Conservation (phyloP, 1,140 invertebrate genomes). For the Acyrthosiphon pisum region DNA sequence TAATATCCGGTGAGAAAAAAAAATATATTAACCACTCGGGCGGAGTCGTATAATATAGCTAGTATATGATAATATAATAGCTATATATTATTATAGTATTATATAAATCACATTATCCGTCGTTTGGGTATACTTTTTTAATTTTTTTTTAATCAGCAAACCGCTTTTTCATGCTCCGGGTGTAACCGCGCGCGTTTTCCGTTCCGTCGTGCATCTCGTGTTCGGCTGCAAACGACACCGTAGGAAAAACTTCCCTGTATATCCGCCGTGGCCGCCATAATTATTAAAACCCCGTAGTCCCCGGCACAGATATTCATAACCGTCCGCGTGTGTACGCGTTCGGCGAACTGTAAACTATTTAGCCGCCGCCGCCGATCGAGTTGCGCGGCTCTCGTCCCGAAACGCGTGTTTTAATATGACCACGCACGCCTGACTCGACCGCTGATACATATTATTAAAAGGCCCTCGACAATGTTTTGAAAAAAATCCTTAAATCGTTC, state of each 20-base stretch:
- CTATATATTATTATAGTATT: too few relatives aligned
- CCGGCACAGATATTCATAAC: not conserved
- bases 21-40: not conserved
- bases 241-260: not conserved
- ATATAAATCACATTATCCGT: not conserved
- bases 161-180: not conserved
- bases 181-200: not conserved
- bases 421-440: not conserved
- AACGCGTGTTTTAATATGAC: not conserved
- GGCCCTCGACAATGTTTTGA: not conserved
- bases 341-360: not conserved
- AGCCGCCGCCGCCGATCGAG: not conserved
- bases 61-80: not conserved
- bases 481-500: not conserved
- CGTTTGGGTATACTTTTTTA: not conserved
- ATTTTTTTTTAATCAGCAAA: not conserved
- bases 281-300: not conserved
- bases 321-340: not conserved
- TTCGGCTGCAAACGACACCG: conserved; percentile 25
- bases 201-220: not conserved
- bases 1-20: not conserved
- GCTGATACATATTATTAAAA: not conserved
- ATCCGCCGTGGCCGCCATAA: not conserved
- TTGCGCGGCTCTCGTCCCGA: not conserved
- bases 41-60: not conserved